Evolutionary conservation across 2,113 vertebrate genomes (phyloP).

Genomic region (Ia io): DNA sequence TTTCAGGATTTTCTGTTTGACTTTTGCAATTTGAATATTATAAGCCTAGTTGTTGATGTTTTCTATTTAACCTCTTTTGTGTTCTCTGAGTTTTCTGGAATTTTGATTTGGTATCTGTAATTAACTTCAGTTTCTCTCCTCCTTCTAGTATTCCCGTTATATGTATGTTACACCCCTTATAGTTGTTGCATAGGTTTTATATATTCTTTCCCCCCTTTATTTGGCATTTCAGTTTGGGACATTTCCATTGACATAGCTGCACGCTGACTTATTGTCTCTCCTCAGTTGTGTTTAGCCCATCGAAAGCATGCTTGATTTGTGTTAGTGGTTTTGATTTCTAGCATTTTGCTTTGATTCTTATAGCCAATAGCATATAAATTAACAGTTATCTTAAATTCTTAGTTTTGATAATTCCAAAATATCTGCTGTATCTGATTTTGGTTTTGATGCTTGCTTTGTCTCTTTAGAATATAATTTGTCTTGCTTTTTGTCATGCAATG

Average conservation of each 20-base stretch:
- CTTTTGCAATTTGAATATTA: neutral
- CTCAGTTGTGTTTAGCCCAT: neutral
- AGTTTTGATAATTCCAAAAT: neutral
- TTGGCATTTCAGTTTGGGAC: neutral
- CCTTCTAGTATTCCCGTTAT: neutral
- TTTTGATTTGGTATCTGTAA: neutral
- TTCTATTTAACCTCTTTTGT: neutral
- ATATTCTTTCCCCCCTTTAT: neutral
- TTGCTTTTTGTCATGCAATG: neutral
- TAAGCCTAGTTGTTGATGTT: neutral
- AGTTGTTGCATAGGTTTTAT: neutral
- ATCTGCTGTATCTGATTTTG: neutral
- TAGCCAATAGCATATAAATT: neutral
- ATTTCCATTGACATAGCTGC: neutral
- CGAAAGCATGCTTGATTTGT: neutral
- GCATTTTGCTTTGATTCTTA: neutral
- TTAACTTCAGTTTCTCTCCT: neutral
- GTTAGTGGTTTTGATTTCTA: neutral
- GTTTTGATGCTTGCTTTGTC: neutral
- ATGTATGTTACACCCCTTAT: neutral
- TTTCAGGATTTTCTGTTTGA: neutral
- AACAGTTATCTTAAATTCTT: neutral
- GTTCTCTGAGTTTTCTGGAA: neutral
- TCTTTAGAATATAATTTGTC: neutral
- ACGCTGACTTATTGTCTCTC: neutral